Evolutionary conservation across 2,113 vertebrate genomes (phyloP), one percentile per base, ranked within the genome.

Genomic region (Heliornis fulica): DNA sequence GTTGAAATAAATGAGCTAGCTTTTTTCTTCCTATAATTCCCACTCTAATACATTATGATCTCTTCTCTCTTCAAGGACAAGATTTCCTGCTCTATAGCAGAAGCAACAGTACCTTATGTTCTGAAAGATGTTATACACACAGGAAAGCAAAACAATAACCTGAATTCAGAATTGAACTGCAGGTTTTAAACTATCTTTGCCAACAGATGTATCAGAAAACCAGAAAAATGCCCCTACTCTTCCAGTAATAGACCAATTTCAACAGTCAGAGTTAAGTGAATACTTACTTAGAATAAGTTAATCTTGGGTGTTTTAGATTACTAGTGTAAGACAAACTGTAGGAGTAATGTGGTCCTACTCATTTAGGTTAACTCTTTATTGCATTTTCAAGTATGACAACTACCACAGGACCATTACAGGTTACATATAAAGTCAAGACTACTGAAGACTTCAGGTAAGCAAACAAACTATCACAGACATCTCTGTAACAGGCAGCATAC

Each of bases 401-500:
- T 93, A 54, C 85, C 92, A 96, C 95, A 95, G 69, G 45, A 93
- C 64, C 54, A 83, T 77, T 90, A 69, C 72, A 89, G 46, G 91
- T 86, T 93, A 89, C 46, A 88, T 13, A 34, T 56, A 60, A 81
- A 92, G 38, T 95, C 77, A 93, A 96, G 69, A 56, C 63, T 91
- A 69, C 38, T 86, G 57, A 87, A 94, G 71, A 94, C 53, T 95
- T 92, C 85, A 95, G 78, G 88, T 90, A 83, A 93, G 92, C 94
- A 96, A 97, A 93, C 53, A 60, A 46, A 94, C 94, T 71, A 92
- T 54, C 80, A 71, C 75, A 95, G 61, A 85, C 21, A 22, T 9
- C 20, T 85, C 63, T 90, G 31, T 86, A 91, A 64, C 2, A 80
- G 60, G 91, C 29, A 70, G 34, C 51, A 89, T 45, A 72, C 26